These are phyloP conservation scores for Carassius auratus DNA, from an alignment of 2,113 vertebrate genomes.

Conservation along the genomic window DNA sequence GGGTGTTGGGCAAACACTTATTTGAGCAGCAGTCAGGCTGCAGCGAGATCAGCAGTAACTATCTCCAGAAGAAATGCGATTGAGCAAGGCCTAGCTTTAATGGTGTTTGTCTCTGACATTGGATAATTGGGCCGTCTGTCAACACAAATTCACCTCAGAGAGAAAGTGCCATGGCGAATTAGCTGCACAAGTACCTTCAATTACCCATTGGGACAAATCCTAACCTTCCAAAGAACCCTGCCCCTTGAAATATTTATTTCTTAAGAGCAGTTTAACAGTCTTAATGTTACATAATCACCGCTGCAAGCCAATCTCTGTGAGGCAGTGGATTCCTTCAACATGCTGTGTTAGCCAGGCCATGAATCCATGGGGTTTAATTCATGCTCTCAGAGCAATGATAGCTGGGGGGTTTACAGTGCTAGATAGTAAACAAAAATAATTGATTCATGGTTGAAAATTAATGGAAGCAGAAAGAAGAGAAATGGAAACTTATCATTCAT, in stretches of 20 bases:
- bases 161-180: conserved; percentile 50
- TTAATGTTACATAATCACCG: conserved; percentile 42
- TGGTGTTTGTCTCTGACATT: conserved; percentile 54
- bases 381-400: conserved; percentile 1
- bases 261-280: conserved; percentile 58
- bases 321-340: conserved; percentile 9
- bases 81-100: conserved; percentile 48
- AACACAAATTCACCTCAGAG: conserved; percentile 60
- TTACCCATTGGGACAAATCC: conserved; percentile 54
- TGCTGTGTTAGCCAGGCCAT: conserved; percentile 17
- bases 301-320: conserved; percentile 40
- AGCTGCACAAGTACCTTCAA: conserved; percentile 54
- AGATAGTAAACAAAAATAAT: not conserved
- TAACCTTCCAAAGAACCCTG: conserved; percentile 1
- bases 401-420: not conserved
- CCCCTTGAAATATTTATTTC: conserved; percentile 49
- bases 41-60: conserved; percentile 34
- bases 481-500: not conserved
- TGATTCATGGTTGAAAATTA: not conserved
- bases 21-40: conserved; percentile 42
- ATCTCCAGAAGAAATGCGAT: conserved; percentile 33
- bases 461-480: not conserved
- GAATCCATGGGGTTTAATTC: conserved; percentile 14
- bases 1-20: conserved; percentile 22
- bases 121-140: conserved; percentile 64